These are phyloP conservation scores for Ianthella basta DNA, from an alignment of 37 sponge, comb jelly and placozoan species.

Conservation along the genomic window DNA sequence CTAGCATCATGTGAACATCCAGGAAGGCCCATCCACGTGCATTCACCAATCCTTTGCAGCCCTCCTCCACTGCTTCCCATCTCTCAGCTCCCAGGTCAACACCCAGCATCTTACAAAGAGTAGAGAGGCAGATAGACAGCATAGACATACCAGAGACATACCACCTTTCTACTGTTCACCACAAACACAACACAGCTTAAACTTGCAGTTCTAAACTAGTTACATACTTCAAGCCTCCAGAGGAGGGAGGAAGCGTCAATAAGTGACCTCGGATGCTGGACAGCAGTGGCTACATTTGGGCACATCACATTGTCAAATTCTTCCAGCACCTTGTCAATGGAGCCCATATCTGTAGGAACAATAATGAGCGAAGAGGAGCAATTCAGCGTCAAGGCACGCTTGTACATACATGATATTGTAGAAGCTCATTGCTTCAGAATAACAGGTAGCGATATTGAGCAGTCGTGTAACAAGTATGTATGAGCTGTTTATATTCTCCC, in stretches of 20 bases:
- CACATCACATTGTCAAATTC: slow-evolving; percentile 59
- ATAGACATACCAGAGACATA: not conserved
- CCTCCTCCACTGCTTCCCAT: slow-evolving; percentile 15
- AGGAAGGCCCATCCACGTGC: slow-evolving; percentile 4
- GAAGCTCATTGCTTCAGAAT: not conserved
- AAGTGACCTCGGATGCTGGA: slow-evolving; percentile 39
- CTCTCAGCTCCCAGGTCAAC: slow-evolving; percentile 13
- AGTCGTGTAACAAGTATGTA: no score
- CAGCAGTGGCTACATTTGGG: slow-evolving; percentile 11
- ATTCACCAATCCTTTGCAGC: not conserved
- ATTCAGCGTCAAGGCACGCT: not conserved
- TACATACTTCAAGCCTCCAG: slow-evolving; percentile 69
- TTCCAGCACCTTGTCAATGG: slow-evolving; percentile 14
- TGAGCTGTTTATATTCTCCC: no score
- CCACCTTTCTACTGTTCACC: no score
- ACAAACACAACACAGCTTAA: no score
- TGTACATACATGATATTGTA: not conserved
- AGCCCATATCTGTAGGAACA: not conserved
- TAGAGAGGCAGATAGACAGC: no score
- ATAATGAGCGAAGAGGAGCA: not conserved
- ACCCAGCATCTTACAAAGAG: not conserved
- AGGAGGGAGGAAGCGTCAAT: slow-evolving; percentile 80
- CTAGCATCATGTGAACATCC: slow-evolving; percentile 24
- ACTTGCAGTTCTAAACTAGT: not conserved
- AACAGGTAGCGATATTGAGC: no score